Conservation (phyloP, 2,797 vertebrate species). For the Megaceryle alcyon region DNA sequence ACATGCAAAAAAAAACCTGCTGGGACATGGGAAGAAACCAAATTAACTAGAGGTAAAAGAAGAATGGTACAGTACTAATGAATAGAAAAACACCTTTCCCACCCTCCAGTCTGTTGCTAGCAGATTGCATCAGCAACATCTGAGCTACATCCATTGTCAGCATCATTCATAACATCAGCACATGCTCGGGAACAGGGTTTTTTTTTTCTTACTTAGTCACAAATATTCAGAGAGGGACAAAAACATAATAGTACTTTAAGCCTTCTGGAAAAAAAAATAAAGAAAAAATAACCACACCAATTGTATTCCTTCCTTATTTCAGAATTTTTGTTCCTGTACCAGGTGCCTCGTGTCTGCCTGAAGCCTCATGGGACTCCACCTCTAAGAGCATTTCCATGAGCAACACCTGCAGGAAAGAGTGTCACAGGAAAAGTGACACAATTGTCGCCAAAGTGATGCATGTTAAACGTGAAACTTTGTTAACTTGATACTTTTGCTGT, state of each 20-base stretch:
- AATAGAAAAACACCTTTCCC: background rate
- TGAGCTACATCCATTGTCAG: background rate
- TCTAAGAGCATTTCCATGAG: background rate
- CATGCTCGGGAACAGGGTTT: background rate
- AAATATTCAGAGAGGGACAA: background rate
- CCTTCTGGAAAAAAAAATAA: background rate
- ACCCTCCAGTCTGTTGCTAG: background rate
- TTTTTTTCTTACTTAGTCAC: background rate
- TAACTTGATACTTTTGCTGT: background rate
- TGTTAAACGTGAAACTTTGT: background rate
- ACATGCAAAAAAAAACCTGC: fast-evolving
- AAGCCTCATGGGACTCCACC: background rate
- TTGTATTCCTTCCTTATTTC: background rate
- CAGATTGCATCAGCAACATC: constrained; percentile 31
- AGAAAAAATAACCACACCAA: background rate
- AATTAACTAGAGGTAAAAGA: background rate
- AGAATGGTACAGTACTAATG: background rate
- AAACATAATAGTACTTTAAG: background rate
- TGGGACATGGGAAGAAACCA: background rate
- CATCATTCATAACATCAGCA: background rate
- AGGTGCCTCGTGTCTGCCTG: background rate
- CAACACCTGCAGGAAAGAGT: constrained; percentile 20
- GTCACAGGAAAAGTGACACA: background rate
- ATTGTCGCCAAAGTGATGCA: background rate
- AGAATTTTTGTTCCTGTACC: background rate